A percentile compares a stretch with the other conserved stretches of the same genome.
phyloP scores from a whole-genome alignment of 2,888 invertebrate genomes.

The Camponotus fellah region DNA sequence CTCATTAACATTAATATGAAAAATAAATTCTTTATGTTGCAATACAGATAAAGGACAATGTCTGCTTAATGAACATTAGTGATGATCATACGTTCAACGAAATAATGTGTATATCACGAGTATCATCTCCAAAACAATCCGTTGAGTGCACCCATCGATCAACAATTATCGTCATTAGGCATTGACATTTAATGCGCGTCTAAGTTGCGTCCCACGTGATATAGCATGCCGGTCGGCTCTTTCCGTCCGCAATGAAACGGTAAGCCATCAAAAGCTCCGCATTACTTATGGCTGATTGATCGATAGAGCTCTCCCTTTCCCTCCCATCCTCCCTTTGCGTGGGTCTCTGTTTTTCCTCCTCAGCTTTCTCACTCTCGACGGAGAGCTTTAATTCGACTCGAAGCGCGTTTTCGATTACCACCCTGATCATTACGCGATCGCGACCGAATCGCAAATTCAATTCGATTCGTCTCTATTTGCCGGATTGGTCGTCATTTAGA shows the following conservation, averaged over 20 bases:
- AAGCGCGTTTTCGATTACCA: conserved; percentile 65
- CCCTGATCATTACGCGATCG: conserved; percentile 66
- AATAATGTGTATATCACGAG: not conserved
- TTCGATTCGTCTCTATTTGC: conserved; percentile 60
- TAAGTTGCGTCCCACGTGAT: conserved; percentile 70
- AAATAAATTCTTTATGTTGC: not conserved
- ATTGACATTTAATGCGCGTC: conserved; percentile 72
- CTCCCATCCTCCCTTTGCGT: conserved; percentile 3
- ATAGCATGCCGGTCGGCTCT: conserved; percentile 73
- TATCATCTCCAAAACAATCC: conserved; percentile 51
- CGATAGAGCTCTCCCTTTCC: conserved; percentile 70
- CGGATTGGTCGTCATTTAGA: conserved; percentile 46
- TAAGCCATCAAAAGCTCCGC: conserved; percentile 78
- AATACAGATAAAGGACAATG: not conserved
- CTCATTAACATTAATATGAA: not conserved
- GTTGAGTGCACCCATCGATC: conserved; percentile 63
- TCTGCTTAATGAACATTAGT: not conserved
- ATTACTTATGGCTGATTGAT: conserved; percentile 80
- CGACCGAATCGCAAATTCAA: conserved; percentile 59
- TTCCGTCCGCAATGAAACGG: conserved; percentile 75
- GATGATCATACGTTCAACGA: not conserved
- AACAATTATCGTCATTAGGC: conserved; percentile 70
- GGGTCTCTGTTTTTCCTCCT: conserved; percentile 19
- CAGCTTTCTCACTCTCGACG: conserved; percentile 8
- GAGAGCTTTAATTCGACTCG: conserved; percentile 62